Percentiles rank a stretch among this genome's conserved stretches.
Evolutionary conservation across 2,113 vertebrate species (phyloP).

Genomic region (Phainopepla nitens): DNA sequence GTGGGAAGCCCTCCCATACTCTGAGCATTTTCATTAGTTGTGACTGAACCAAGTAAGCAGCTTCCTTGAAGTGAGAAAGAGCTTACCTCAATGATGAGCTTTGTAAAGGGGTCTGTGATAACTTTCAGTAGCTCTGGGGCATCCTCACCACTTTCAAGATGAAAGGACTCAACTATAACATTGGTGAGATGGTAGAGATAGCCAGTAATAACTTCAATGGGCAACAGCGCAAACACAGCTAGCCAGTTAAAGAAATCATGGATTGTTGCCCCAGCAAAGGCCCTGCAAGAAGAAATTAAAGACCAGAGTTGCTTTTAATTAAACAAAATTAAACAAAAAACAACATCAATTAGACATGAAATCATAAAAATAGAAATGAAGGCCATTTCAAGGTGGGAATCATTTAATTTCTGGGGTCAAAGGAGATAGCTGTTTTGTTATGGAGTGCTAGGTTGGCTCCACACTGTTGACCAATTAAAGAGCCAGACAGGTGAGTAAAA

Average conservation of each 20-base stretch:
- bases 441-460: not conserved
- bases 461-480: not conserved
- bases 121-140: conserved; percentile 91
- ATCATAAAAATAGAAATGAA: not conserved
- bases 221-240: conserved; percentile 85
- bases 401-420: not conserved
- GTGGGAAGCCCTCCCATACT: not conserved
- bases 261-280: conserved; percentile 92
- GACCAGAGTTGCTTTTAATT: not conserved
- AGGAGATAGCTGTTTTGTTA: not conserved
- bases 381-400: not conserved
- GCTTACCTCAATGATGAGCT: conserved; percentile 89
- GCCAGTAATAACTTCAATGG: conserved; percentile 82
- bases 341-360: not conserved
- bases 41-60: not conserved
- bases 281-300: conserved; percentile 66
- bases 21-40: not conserved
- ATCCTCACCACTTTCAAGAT: conserved; percentile 83
- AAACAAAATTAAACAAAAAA: not conserved
- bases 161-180: conserved; percentile 80
- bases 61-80: not conserved
- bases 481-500: not conserved
- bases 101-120: conserved; percentile 92
- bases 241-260: conserved; percentile 99
- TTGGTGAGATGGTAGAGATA: conserved; percentile 84